A percentile compares a stretch with the other conserved stretches of the same genome.
Conservation (phyloP, 2,888 invertebrate genomes). For the Pseudococcus viburni region DNA sequence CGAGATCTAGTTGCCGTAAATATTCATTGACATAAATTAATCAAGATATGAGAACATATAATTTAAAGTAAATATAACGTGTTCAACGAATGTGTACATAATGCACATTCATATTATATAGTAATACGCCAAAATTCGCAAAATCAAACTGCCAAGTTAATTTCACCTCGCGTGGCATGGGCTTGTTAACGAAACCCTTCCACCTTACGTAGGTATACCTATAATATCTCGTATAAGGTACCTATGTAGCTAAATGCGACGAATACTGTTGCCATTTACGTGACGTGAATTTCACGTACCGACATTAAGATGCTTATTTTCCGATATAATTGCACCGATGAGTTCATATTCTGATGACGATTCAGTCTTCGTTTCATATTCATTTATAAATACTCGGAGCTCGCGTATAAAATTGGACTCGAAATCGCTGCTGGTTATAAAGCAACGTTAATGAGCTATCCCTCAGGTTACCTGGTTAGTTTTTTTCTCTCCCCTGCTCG, state of each 20-base stretch:
- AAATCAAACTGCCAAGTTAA: constrained; percentile 52
- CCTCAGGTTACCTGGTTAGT: not conserved
- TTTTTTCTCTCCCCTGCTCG: not conserved
- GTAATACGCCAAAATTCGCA: constrained; percentile 39
- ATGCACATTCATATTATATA: constrained; percentile 41
- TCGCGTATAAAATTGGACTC: not conserved
- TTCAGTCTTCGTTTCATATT: not conserved
- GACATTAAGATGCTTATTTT: not conserved
- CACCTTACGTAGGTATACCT: not conserved
- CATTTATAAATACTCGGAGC: not conserved
- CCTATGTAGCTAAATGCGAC: not conserved
- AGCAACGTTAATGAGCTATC: constrained; percentile 38
- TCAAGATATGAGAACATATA: constrained; percentile 55
- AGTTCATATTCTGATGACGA: constrained; percentile 10
- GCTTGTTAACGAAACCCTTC: constrained; percentile 34
- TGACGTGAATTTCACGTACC: not conserved
- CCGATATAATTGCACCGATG: not conserved
- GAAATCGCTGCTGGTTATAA: not conserved
- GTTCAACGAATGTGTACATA: constrained; percentile 53
- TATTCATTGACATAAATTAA: constrained; percentile 56
- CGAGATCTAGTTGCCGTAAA: constrained; percentile 57
- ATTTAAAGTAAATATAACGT: constrained; percentile 55
- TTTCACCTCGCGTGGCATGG: not conserved
- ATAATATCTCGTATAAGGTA: not conserved
- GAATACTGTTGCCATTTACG: constrained; percentile 17